Conservation (phyloP, 2,113 vertebrate genomes). For the Platycercus adscitus region DNA sequence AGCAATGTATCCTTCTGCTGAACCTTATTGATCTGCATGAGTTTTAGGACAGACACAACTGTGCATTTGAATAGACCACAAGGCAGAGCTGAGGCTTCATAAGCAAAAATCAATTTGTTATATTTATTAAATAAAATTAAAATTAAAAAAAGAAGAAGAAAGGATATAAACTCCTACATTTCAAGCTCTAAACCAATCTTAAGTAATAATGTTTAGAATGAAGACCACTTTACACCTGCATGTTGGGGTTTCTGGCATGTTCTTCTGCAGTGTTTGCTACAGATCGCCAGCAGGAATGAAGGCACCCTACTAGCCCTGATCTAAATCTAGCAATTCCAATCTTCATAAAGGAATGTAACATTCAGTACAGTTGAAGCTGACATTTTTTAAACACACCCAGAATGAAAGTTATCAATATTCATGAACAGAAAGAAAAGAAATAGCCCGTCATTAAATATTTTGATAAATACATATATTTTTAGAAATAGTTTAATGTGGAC, state of each 20-base stretch:
- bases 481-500: neutral
- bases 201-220: neutral
- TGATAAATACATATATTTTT: neutral
- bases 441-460: neutral
- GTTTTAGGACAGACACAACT: neutral
- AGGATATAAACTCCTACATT: neutral
- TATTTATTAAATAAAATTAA: neutral
- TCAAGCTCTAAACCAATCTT: neutral
- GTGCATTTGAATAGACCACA: neutral
- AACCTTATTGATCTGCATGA: constrained; percentile 1
- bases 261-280: neutral
- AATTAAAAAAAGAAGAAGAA: neutral
- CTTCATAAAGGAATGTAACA: neutral
- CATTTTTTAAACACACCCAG: neutral
- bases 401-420: neutral
- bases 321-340: neutral
- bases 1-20: neutral
- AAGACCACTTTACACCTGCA: neutral
- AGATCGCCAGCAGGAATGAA: neutral
- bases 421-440: neutral
- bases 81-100: neutral
- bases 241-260: neutral
- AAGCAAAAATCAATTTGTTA: neutral
- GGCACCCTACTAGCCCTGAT: neutral
- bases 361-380: neutral